phyloP scores from a whole-genome alignment of 2,888 invertebrate genomes.

The Cephus pygmeus region DNA sequence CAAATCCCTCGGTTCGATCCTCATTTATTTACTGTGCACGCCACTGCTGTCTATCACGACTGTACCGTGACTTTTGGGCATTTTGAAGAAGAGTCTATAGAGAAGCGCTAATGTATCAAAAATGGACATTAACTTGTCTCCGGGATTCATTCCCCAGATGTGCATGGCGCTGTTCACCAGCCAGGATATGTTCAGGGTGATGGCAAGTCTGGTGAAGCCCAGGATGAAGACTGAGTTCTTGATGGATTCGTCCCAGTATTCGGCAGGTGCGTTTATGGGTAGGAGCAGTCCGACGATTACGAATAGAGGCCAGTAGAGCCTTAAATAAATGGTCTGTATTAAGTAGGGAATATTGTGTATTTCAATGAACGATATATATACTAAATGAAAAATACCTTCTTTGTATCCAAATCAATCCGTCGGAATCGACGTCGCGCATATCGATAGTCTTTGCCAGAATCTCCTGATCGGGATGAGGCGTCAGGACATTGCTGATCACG shows the following conservation, averaged over 20 bases:
- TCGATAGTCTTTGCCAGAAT: conserved; percentile 76
- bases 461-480: conserved; percentile 75
- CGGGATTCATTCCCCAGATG: conserved; percentile 78
- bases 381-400: conserved; percentile 70
- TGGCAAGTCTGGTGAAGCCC: conserved; percentile 76
- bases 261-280: conserved; percentile 81
- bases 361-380: neutral
- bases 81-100: conserved; percentile 49
- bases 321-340: conserved; percentile 58
- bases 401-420: conserved; percentile 85
- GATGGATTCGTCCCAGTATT: conserved; percentile 82
- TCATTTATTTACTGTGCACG: conserved; percentile 26
- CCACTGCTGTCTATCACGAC: conserved; percentile 50
- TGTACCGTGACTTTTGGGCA: conserved; percentile 56
- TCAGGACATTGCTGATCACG: conserved; percentile 76
- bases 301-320: conserved; percentile 78
- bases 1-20: neutral
- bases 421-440: conserved; percentile 82
- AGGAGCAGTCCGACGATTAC: conserved; percentile 74
- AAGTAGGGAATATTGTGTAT: conserved; percentile 7
- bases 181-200: conserved; percentile 76
- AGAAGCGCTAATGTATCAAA: conserved; percentile 43
- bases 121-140: conserved; percentile 75
- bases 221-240: conserved; percentile 73
- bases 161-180: conserved; percentile 79